Evolutionary conservation across 2,797 vertebrate species (phyloP), one percentile per base, ranked within the genome.

Genomic region (Acipenser oxyrinchus): DNA sequence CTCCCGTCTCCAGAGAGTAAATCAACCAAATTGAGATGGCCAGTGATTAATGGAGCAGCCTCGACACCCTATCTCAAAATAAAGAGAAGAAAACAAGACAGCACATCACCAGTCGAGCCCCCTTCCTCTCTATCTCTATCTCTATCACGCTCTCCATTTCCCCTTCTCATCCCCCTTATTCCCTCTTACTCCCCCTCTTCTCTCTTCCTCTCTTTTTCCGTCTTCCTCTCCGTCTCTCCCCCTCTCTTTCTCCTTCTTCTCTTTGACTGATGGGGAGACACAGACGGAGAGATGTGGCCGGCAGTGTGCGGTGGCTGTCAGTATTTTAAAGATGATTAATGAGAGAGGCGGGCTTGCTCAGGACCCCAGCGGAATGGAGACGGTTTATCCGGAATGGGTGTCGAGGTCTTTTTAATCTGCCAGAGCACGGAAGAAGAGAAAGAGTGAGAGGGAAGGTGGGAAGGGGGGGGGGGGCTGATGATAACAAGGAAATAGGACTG

Each of bases 261-360:
- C 73, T 85, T 87, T 94, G 93, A 94, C 88, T 86, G 90, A 94
- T 93, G 80, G 81, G 70, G 73, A 87, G 79, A 84, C 83, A 85
- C 77, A 79, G 87, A 81, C 71, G 75, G 87, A 81, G 85, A 92
- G 91, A 95, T 93, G 92, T 70, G 71, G 70, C 76, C 75, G 77
- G 77, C 76, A 76, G 73, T 87, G 87, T 89, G 86, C 79, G 74
- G 68, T 77, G 87, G 90, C 93, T 99, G 96, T 97, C 96, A 96
- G 89, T 82, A 81, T 91, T 84, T 88, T 97, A 99, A 99, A 96
- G 93, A 97, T 99, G 96, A 99, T 98, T 95, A 95, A 98, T 98
- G 94, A 88, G 85, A 86, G 90, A 89, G 85, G 89, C 89, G 90
- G 90, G 86, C 80, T 81, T 76, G 81, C 84, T 87, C 86, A 85